Conservation (phyloP, 2,113 vertebrate species). For the Seriola quinqueradiata region DNA sequence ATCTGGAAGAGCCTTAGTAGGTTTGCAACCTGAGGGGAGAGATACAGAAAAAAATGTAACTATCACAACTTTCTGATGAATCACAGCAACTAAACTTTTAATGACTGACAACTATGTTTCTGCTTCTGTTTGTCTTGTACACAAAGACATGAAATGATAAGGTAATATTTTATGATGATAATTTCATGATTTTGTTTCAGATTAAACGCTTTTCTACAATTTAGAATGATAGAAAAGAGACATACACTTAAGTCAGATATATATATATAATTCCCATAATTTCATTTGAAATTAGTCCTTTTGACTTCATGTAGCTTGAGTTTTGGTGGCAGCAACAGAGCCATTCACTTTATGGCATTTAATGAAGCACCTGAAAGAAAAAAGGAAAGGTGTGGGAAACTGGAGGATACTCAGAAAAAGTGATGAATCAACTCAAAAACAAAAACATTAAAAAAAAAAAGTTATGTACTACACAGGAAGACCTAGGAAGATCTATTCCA, state of each 20-base stretch:
- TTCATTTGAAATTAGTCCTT: background rate
- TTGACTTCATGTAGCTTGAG: background rate
- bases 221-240: no score
- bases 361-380: slow-evolving; percentile 13
- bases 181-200: background rate
- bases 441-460: background rate
- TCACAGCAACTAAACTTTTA: background rate
- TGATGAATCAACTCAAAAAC: background rate
- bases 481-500: background rate
- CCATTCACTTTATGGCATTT: slow-evolving; percentile 18
- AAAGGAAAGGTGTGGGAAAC: background rate
- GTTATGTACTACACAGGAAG: background rate
- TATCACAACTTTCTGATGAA: background rate
- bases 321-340: background rate
- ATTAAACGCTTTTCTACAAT: background rate
- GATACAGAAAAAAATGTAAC: background rate
- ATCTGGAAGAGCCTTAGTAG: slow-evolving; percentile 98
- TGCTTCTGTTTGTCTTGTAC: background rate
- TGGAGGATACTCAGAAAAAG: background rate
- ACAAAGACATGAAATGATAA: background rate
- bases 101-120: background rate
- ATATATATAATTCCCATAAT: background rate
- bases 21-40: slow-evolving; percentile 92
- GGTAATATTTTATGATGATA: background rate
- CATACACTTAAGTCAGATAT: background rate